Conservation (phyloP, 2,888 invertebrate species). For the Andrena minutula region DNA sequence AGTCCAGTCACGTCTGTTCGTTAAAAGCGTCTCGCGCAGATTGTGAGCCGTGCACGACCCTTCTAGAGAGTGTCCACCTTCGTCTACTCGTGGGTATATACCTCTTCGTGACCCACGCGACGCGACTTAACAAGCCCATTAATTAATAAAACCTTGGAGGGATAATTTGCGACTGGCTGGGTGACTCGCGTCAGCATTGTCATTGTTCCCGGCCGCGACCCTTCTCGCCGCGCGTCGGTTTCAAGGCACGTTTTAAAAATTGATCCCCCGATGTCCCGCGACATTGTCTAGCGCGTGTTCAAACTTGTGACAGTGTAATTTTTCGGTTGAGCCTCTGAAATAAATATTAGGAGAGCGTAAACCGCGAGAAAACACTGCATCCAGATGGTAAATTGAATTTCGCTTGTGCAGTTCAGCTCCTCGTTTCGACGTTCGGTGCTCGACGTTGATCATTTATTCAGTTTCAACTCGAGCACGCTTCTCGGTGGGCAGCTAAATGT, state of each 20-base stretch:
- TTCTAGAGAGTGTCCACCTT: conserved; percentile 13
- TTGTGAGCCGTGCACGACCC: neutral
- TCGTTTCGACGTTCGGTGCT: neutral
- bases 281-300: neutral
- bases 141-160: conserved; percentile 72
- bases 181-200: conserved; percentile 62
- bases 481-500: conserved; percentile 23
- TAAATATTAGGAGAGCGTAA: conserved; percentile 30
- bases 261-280: conserved; percentile 41
- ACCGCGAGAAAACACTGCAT: neutral
- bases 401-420: conserved; percentile 2
- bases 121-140: conserved; percentile 68
- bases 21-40: too few species aligned
- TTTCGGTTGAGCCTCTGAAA: conserved; percentile 38
- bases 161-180: conserved; percentile 67
- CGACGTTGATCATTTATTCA: conserved; percentile 30
- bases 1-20: too few species aligned
- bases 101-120: conserved; percentile 28
- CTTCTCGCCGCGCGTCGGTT: conserved; percentile 12
- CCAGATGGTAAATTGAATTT: conserved; percentile 19
- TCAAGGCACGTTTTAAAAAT: conserved; percentile 62
- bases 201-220: conserved; percentile 59
- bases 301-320: conserved; percentile 15
- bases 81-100: neutral
- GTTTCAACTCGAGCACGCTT: neutral